Evolutionary conservation across 2,888 invertebrate genomes (phyloP), one percentile per base, ranked within the genome.

Genomic region (Lithodes maja): DNA sequence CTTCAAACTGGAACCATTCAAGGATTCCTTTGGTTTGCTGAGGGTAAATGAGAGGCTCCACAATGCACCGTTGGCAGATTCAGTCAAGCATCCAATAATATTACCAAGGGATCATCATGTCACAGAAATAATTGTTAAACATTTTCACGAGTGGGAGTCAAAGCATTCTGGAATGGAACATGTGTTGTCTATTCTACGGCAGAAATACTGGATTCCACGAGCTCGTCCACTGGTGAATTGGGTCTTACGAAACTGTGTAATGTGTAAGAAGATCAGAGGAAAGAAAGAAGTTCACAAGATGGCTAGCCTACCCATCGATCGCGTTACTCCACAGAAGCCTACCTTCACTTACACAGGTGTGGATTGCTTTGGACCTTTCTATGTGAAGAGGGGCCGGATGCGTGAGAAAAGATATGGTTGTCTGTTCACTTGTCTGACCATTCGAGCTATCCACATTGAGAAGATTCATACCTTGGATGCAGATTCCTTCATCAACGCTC

Each of bases 311-410:
- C 86, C 86, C 2, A 17, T 15, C 33, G 86, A 86, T 3, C 49
- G 86, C 12, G 33, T 86, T 15, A 49, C 61, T 61, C 7, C 53
- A 5, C 15, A 52, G 12, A 15, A 1, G 2, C 80, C 86, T 71
- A 78, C 88, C 2, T 84, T 88, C 83, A 69, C 33, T 2, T n/a
- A 84, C 69, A 55, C 61, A 1, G 88, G 88, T 2, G 77, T 77
- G 9, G 88, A 88, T 52, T 83, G 52, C 49, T 88, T 88, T 74
- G 84, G 84, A 3, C 84, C 88, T n/a, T 88, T 78, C 78, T 0
- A 9, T 15, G 53, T 88, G n/a, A 69, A 15, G 12, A 53, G 55
- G 2, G 68, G 75, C 15, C 12, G 53, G 61, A 7, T 9, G 3
- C 9, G 33, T 3, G 49, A 17, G 2, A 85, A 85, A 61, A 17